Base-by-base conservation (phyloP, 1,140 invertebrate species). In the Drosophila miranda region DNA sequence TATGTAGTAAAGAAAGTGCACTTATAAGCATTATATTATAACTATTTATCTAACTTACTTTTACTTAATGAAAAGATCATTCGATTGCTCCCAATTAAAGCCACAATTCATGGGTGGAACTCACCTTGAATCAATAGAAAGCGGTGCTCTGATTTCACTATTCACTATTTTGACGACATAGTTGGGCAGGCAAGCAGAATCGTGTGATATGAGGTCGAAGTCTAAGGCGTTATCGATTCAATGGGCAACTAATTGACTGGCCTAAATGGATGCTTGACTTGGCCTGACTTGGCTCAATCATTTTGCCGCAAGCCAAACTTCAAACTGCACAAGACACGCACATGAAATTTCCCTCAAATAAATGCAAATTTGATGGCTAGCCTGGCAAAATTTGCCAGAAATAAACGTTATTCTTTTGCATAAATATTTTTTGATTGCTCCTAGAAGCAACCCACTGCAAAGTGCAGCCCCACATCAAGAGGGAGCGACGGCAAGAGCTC, bases 181-280 rank as follows among this genome's bases (percentile, higher is more conserved):
- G 68, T 72, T 72, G 67, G 42, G 44, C 69, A 61, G 38, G 67
- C 69, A 72, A 48, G 69, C 68, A 72, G 69, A 72, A 72, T 61
- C 50, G 34, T 68, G 49, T 64, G 66, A 69, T 68, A 72, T 62
- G 57, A 55, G 51, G 69, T 49, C 57, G 61, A 62, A 46, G 69
- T 49, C 68, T 72, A 62, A 46, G 58, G 44, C 57, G 69, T 50
- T 72, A 72, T 72, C 69, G 69, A 72, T 51, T 72, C 68, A 72
- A 72, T 62, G 69, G 68, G 68, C 57, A 48, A 46, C 69, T 72
- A 72, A 72, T 72, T 72, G 68, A 16, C 50, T 44, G 56, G 69
- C 69, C 69, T 45, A 72, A 72, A 70, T 68, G 62, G 61, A 55
- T 42, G 62, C 50, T 62, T 62, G 55, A 42, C 67, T 48, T 34